phyloP scores from a whole-genome alignment of 2,113 vertebrate genomes.

The Bubo bubo region DNA sequence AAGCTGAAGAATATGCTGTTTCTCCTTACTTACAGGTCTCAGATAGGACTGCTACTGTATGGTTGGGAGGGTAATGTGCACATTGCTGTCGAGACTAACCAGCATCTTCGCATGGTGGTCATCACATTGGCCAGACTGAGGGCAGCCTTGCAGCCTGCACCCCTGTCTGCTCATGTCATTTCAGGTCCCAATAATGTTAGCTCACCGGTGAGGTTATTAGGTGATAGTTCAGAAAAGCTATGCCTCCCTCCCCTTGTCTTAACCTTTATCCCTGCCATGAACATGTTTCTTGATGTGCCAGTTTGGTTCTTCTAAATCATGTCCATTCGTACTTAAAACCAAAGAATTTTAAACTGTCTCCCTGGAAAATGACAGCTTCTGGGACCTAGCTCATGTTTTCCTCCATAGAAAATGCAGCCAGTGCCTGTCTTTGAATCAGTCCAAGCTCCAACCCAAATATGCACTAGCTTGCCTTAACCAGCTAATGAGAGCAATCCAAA shows the following conservation, averaged over 20 bases:
- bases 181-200: background rate
- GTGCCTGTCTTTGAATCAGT: background rate
- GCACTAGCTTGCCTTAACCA: background rate
- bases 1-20: slow-evolving; percentile 15
- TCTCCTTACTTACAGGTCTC: slow-evolving; percentile 38
- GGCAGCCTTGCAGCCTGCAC: background rate
- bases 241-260: background rate
- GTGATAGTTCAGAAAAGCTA: background rate
- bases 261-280: background rate
- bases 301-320: background rate
- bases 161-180: background rate
- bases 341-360: background rate
- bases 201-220: background rate
- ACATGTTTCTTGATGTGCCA: background rate
- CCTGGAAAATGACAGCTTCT: background rate
- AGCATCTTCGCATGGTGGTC: background rate
- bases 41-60: slow-evolving; percentile 17
- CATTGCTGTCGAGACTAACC: background rate
- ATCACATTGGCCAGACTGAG: background rate
- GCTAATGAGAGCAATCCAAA: background rate
- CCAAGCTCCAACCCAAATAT: background rate
- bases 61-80: background rate
- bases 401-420: background rate
- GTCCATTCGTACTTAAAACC: background rate
- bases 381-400: background rate